phyloP scores from a whole-genome alignment of 2,797 vertebrate genomes.

The Acrocephalus scirpaceus region DNA sequence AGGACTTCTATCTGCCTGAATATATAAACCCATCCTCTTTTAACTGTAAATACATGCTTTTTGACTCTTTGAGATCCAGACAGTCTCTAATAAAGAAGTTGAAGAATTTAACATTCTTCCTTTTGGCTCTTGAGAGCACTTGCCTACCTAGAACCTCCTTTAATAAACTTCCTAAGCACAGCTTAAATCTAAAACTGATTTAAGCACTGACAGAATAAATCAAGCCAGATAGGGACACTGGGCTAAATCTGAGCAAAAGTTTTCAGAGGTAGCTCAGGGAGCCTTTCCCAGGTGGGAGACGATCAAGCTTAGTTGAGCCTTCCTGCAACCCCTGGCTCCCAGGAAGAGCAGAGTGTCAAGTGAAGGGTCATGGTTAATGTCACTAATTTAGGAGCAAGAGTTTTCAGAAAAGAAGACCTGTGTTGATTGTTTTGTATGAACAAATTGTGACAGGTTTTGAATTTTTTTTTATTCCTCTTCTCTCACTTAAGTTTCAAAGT shows the following conservation, averaged over 20 bases:
- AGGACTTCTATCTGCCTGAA: background rate
- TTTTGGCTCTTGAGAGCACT: background rate
- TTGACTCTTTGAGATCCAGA: background rate
- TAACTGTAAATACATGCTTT: background rate
- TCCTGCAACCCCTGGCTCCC: background rate
- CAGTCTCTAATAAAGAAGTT: background rate
- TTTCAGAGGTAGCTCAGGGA: background rate
- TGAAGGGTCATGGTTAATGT: background rate
- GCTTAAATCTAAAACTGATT: background rate
- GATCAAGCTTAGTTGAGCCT: background rate
- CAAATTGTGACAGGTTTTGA: background rate
- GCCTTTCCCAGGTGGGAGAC: background rate
- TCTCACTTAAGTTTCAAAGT: background rate
- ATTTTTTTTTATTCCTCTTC: background rate
- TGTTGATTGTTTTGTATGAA: background rate
- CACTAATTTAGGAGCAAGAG: background rate
- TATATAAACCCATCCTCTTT: background rate
- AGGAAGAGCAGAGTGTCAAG: background rate
- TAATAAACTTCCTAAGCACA: background rate
- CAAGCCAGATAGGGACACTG: background rate
- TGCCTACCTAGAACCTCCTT: background rate
- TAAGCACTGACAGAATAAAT: background rate
- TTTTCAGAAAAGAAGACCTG: background rate
- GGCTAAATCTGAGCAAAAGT: background rate
- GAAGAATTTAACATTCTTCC: background rate